Conservation (phyloP, 1,140 invertebrate genomes). For the Drosophila auraria region DNA sequence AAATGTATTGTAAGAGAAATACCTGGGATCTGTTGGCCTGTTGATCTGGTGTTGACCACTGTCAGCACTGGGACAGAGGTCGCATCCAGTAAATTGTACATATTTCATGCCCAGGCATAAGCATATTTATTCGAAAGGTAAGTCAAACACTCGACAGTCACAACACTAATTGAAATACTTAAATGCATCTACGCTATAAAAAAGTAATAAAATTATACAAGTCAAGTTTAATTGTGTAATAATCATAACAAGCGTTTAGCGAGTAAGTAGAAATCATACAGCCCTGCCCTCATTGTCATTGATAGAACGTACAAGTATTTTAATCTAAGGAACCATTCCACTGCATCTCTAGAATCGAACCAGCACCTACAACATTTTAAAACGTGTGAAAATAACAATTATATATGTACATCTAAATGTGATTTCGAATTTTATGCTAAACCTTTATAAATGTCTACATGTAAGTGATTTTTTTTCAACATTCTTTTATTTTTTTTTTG, state of each 20-base stretch:
- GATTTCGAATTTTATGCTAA: slow-evolving; percentile 28
- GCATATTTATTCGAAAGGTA: slow-evolving; percentile 5
- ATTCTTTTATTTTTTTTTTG: slow-evolving; percentile 25
- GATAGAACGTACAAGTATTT: slow-evolving; percentile 16
- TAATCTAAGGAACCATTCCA: slow-evolving; percentile 22
- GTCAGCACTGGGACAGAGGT: background rate
- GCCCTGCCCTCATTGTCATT: background rate
- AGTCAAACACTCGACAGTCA: slow-evolving; percentile 4
- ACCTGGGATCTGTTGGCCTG: background rate
- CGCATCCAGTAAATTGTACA: slow-evolving; percentile 9
- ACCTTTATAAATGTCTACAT: slow-evolving; percentile 4
- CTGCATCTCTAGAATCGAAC: slow-evolving; percentile 6
- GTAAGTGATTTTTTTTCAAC: slow-evolving; percentile 34
- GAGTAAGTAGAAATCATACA: slow-evolving; percentile 7
- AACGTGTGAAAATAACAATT: background rate
- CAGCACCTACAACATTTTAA: slow-evolving; percentile 5
- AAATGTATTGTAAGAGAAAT: background rate
- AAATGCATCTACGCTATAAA: background rate
- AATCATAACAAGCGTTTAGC: slow-evolving; percentile 1
- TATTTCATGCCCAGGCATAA: background rate
- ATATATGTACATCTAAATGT: slow-evolving; percentile 17
- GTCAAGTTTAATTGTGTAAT: background rate
- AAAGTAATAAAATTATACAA: background rate
- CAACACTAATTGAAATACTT: background rate
- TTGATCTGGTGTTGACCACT: background rate